Evolutionary conservation across 2,797 vertebrate species (phyloP).

Genomic region (Cyclopterus lumpus): DNA sequence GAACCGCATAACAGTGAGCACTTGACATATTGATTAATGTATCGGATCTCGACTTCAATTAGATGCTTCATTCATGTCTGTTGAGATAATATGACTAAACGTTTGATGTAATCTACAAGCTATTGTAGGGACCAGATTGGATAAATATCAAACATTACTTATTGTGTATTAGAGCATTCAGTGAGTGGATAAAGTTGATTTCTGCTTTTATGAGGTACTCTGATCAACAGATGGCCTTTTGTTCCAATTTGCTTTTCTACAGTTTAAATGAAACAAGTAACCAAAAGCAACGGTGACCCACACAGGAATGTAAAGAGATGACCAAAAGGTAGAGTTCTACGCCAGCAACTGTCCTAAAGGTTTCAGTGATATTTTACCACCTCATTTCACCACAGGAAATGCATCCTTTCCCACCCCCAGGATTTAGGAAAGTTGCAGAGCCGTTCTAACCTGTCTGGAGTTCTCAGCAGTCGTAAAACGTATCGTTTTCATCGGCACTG

Average conservation of each 20-base stretch:
- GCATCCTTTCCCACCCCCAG: slow-evolving; percentile 19
- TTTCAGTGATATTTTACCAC: not conserved
- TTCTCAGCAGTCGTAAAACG: slow-evolving; percentile 27
- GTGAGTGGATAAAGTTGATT: not conserved
- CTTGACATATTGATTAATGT: slow-evolving; percentile 15
- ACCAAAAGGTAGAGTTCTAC: not conserved
- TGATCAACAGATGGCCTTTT: not conserved
- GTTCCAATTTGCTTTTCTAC: not conserved
- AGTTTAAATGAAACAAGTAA: not conserved
- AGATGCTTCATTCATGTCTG: not conserved
- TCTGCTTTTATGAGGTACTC: not conserved
- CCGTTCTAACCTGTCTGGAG: slow-evolving; percentile 52
- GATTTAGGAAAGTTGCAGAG: slow-evolving; percentile 15
- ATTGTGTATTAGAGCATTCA: not conserved
- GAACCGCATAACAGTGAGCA: slow-evolving; percentile 1
- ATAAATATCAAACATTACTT: slow-evolving; percentile 1
- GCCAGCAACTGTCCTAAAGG: not conserved
- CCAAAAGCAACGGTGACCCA: not conserved
- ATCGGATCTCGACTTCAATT: slow-evolving; percentile 5
- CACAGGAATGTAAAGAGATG: slow-evolving; percentile 5
- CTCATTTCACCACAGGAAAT: slow-evolving; percentile 44
- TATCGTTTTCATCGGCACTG: too few species aligned
- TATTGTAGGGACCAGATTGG: not conserved
- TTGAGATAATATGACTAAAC: slow-evolving; percentile 13
- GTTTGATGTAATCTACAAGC: slow-evolving; percentile 9